Conservation (phyloP, 1,140 invertebrate species). For the Coptotermes formosanus region DNA sequence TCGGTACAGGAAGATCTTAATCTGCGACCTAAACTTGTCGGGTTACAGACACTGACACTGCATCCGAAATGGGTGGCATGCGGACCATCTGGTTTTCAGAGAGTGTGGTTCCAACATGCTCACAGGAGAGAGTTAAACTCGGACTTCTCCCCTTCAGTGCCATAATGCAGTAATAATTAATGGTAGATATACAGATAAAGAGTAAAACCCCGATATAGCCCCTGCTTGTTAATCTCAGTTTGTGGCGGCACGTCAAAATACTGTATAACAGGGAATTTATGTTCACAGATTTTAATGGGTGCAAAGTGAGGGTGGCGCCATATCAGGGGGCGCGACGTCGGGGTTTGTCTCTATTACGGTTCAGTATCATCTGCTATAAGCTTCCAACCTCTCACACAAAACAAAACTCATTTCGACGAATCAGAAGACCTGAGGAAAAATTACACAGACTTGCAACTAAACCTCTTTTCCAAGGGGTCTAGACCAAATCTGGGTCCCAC, state of each 20-base stretch:
- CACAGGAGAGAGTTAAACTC: not conserved
- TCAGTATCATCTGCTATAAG: not conserved
- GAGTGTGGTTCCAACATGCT: not conserved
- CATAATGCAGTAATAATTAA: not conserved
- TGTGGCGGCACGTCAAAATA: no score
- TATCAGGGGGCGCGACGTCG: no score
- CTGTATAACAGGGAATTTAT: no score
- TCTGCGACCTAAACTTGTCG: no score
- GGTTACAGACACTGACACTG: not conserved
- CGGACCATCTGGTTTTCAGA: not conserved
- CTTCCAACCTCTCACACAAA: not conserved
- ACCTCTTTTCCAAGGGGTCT: no score
- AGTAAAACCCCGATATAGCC: no score
- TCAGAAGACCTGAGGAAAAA: not conserved
- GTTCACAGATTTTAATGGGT: no score
- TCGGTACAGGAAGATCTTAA: no score
- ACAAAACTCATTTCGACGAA: not conserved
- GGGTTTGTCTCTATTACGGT: not conserved
- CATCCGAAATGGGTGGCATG: not conserved
- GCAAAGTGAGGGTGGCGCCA: no score
- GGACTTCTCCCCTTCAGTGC: no score
- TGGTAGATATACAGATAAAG: not conserved
- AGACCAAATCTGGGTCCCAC: no score
- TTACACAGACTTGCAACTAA: not conserved
- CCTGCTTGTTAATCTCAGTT: no score